Evolutionary conservation across 2,113 vertebrate genomes (phyloP).

Genomic region (Pseudorasbora parva): DNA sequence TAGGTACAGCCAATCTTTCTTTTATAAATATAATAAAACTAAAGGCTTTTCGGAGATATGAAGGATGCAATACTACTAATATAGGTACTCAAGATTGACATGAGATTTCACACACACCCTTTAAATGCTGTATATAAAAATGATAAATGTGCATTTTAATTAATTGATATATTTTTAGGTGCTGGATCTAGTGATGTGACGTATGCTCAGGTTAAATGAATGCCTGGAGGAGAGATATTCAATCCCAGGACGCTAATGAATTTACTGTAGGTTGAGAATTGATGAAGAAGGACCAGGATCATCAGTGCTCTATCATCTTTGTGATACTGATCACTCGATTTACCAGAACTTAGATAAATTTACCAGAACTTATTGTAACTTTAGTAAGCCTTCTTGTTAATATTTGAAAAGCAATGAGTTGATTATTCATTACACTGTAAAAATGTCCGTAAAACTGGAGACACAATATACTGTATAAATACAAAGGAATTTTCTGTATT

Average conservation of each 20-base stretch:
- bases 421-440: not conserved
- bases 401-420: not conserved
- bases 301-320: too few species aligned
- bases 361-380: not conserved
- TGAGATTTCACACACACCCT: too few species aligned
- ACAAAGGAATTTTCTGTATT: too few species aligned
- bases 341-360: not conserved
- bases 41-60: too few species aligned
- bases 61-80: too few species aligned
- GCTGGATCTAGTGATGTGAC: conserved; percentile 2
- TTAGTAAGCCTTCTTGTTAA: not conserved
- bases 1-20: too few species aligned
- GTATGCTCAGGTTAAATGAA: not conserved
- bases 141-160: not conserved
- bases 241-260: not conserved
- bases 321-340: too few species aligned
- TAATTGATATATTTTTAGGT: not conserved
- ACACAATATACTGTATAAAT: too few species aligned
- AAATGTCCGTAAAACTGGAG: too few species aligned
- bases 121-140: not conserved
- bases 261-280: not conserved
- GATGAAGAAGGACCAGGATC: too few species aligned
- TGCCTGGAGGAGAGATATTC: not conserved
- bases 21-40: too few species aligned
- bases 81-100: too few species aligned